These are phyloP conservation scores for Ceratitis capitata DNA, from an alignment of 1,140 invertebrate genomes.

Conservation along the genomic window DNA sequence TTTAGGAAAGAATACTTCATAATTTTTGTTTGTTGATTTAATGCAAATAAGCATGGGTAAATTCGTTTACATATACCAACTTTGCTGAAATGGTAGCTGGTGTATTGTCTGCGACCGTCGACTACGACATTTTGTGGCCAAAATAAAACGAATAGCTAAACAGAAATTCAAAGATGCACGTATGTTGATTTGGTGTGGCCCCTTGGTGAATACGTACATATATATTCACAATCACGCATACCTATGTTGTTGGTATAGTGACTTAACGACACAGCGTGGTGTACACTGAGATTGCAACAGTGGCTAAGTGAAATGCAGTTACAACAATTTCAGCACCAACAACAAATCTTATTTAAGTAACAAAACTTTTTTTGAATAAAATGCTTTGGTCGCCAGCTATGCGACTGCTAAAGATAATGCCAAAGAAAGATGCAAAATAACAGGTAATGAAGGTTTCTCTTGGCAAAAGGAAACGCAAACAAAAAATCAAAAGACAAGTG, in stretches of 20 bases:
- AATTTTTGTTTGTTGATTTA: too few species aligned
- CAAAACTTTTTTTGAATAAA: too few species aligned
- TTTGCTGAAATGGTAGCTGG: not conserved
- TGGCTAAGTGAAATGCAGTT: not conserved
- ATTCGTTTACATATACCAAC: too few species aligned
- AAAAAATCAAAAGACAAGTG: not conserved
- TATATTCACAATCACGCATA: too few species aligned
- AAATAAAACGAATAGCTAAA: constrained; percentile 27
- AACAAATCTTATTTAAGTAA: too few species aligned
- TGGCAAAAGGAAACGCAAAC: not conserved
- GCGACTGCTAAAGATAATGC: not conserved
- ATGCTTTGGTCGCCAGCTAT: not conserved
- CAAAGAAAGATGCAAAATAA: constrained; percentile 3
- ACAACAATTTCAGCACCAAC: not conserved
- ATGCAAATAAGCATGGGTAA: too few species aligned
- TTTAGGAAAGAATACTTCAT: too few species aligned
- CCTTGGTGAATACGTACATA: too few species aligned
- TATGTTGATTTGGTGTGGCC: constrained; percentile 55
- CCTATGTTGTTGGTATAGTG: too few species aligned
- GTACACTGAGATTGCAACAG: not conserved
- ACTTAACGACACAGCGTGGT: not conserved
- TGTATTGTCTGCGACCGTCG: not conserved
- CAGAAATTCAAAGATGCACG: constrained; percentile 57
- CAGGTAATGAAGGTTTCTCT: constrained; percentile 6
- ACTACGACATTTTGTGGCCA: not conserved